Evolutionary conservation across 1,140 invertebrate genomes (phyloP).

Genomic region (Hypsibius dujardini): DNA sequence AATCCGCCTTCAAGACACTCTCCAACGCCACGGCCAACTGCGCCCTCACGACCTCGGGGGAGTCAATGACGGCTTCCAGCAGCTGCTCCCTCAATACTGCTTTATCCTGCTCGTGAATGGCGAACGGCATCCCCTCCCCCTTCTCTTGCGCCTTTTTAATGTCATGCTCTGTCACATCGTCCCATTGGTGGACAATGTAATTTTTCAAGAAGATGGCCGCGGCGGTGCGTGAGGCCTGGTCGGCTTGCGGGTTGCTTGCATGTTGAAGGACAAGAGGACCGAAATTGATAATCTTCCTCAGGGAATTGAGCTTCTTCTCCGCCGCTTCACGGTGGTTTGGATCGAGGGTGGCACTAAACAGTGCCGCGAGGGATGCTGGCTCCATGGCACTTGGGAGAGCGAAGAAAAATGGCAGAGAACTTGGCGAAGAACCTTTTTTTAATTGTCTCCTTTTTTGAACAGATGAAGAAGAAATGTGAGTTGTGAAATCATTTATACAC

Average conservation of each 20-base stretch:
- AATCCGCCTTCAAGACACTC: constrained; percentile 85
- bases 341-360: constrained; percentile 30
- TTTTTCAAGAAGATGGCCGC: constrained; percentile 94
- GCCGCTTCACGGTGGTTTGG: constrained; percentile 32
- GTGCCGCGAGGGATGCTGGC: constrained; percentile 2
- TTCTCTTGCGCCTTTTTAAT: constrained; percentile 24
- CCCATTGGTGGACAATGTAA: constrained; percentile 70
- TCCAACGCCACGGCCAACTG: constrained; percentile 72
- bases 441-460: too few species aligned
- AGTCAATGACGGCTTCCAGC: constrained; percentile 80
- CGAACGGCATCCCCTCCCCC: constrained; percentile 56
- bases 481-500: too few species aligned
- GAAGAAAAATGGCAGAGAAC: too few species aligned
- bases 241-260: constrained; percentile 67
- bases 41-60: constrained; percentile 61
- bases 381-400: too few species aligned
- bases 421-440: too few species aligned
- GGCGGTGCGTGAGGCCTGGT: constrained; percentile 81
- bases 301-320: constrained; percentile 29
- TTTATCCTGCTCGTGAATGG: constrained; percentile 86
- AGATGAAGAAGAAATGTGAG: too few species aligned
- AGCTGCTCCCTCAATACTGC: constrained; percentile 75
- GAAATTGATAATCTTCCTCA: constrained; percentile 62
- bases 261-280: constrained; percentile 76
- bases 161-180: constrained; percentile 54